Percentiles rank a stretch among this genome's conserved stretches.
These are phyloP conservation scores for Darevskia mixta DNA, from an alignment of 2,797 vertebrate species.

Conservation along the genomic window DNA sequence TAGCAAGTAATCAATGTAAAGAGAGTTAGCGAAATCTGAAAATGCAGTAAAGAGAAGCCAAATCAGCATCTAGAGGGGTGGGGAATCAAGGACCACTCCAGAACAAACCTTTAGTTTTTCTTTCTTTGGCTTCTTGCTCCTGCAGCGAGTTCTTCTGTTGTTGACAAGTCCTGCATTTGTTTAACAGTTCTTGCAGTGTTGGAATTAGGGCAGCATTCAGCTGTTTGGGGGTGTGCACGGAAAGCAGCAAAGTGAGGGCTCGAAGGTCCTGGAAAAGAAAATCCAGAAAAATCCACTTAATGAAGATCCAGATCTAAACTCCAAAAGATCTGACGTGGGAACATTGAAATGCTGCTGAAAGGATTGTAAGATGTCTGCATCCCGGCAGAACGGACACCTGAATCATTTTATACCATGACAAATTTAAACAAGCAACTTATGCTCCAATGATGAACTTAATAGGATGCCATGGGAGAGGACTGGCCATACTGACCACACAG, in stretches of 20 bases:
- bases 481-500: no score
- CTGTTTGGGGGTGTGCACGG: constrained; percentile 91
- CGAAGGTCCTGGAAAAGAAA: constrained; percentile 87
- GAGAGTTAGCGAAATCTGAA: neutral
- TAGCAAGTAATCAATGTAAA: neutral
- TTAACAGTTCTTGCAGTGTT: constrained; percentile 93
- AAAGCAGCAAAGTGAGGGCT: constrained; percentile 92
- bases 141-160: constrained; percentile 90
- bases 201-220: constrained; percentile 91
- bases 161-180: constrained; percentile 89
- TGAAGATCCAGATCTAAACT: neutral
- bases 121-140: constrained; percentile 94
- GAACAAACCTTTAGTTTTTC: constrained; percentile 90
- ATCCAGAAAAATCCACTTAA: neutral
- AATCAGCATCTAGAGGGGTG: no score
- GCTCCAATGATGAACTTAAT: no score
- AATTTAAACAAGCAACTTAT: neutral
- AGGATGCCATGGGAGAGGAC: no score
- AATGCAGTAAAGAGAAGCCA: neutral
- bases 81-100: neutral
- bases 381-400: neutral
- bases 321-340: neutral
- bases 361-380: neutral
- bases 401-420: neutral
- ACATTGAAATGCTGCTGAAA: accelerated